These are phyloP conservation scores for Torymus aiolomorphi DNA, from an alignment of 2,888 invertebrate genomes.

Conservation along the genomic window DNA sequence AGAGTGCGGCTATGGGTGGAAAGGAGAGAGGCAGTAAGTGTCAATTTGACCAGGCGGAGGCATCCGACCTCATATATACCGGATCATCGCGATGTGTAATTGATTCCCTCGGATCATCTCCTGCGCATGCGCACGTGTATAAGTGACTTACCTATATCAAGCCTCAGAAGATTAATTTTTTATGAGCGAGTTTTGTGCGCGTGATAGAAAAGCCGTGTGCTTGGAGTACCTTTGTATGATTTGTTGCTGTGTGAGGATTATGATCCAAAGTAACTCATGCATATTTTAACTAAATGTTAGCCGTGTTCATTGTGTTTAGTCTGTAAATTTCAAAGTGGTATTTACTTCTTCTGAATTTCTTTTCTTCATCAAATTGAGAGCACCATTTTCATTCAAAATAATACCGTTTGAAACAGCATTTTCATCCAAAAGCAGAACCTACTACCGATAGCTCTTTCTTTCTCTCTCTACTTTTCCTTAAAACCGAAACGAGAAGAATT, in stretches of 20 bases:
- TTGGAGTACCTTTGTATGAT: background rate
- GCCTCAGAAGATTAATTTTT: constrained; percentile 5
- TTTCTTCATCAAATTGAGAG: too few species aligned
- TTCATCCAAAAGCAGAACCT: too few species aligned
- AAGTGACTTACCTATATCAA: background rate
- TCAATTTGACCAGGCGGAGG: constrained; percentile 35
- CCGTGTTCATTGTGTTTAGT: too few species aligned
- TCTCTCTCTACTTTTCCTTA: background rate
- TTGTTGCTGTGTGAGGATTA: too few species aligned
- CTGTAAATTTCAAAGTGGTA: too few species aligned
- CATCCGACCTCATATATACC: constrained; percentile 9
- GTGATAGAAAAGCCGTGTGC: background rate
- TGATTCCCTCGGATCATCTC: constrained; percentile 18
- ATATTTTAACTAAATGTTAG: too few species aligned
- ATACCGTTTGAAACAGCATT: too few species aligned
- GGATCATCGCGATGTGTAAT: constrained; percentile 29
- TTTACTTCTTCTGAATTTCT: too few species aligned
- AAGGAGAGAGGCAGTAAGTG: constrained; percentile 27
- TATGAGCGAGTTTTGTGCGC: background rate
- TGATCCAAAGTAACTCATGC: too few species aligned
- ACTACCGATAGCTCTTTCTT: too few species aligned
- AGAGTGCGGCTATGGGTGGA: constrained; percentile 17
- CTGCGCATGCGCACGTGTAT: too few species aligned
- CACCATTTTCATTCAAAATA: too few species aligned
- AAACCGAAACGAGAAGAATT: constrained; percentile 13